Evolutionary conservation across 2,113 vertebrate species (phyloP), one percentile per base, ranked within the genome.

Genomic region (Melanotaenia duboulayi): DNA sequence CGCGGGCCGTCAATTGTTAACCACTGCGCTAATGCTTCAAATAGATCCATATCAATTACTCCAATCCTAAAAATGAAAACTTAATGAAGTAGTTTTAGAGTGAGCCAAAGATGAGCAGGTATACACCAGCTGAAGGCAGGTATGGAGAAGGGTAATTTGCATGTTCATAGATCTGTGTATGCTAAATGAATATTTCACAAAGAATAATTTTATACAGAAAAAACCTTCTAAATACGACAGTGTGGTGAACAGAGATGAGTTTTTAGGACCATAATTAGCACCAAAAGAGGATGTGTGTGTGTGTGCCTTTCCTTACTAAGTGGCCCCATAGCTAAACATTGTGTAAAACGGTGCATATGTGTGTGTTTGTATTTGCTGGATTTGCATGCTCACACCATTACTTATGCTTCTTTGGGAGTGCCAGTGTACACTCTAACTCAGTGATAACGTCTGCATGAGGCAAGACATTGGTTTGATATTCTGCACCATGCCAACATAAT

Each of bases 401-500:
- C 71, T 65, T 70, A 63, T 28, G 54, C 61, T 17, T 42, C 19
- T 28, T 67, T 49, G 50, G 28, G 7, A 71, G 50, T 59, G 57
- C 57, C 51, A 23, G 28, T 44, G 56, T 16, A 54, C 46, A 20
- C 51, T 19, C 28, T 7, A 69, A 50, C 50, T 75, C 64, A 44
- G 62, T 52, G 55, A 71, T 42, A 24, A 39, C 65, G 69, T 59
- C 75, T 59, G 70, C 76, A 77, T 57, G 69, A 12, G 11, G 49
- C 51, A 39, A 69, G 65, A 57, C 76, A 66, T 72, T 73, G 74
- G 63, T 80, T 87, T 84, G 67, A 70, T 78, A 87, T 81, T 81
- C 74, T 82, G 63, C 39, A 20, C 76, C 74, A 82, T n/a, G 54
- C 61, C 71, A 59, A 46, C 76, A 73, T 76, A 78, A 81, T 71